phyloP scores from a whole-genome alignment of 2,797 vertebrate genomes.

The Bufotes viridis region DNA sequence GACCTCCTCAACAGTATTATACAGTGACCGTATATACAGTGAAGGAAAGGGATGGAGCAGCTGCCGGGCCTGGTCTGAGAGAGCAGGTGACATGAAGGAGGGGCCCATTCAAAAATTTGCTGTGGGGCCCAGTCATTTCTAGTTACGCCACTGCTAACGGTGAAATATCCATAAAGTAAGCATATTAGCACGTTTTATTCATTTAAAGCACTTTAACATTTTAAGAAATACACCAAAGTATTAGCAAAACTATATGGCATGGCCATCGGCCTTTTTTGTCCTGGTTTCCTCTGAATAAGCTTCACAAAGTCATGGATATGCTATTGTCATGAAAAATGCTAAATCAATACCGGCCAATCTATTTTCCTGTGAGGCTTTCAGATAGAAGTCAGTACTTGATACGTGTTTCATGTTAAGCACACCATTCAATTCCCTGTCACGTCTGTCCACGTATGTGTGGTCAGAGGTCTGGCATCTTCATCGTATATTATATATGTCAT shows the following conservation, averaged over 20 bases:
- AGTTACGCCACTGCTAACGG: no score
- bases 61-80: no score
- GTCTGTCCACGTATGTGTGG: neutral
- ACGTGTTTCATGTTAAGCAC: neutral
- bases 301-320: conserved; percentile 38
- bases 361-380: conserved; percentile 11
- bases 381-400: conserved; percentile 13
- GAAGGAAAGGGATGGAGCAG: no score
- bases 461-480: neutral
- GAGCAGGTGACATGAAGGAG: no score
- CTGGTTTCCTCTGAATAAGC: conserved; percentile 23
- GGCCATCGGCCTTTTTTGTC: neutral
- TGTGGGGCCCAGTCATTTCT: no score
- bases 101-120: no score
- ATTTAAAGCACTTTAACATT: neutral
- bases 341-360: conserved; percentile 48
- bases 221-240: neutral
- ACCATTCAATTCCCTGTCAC: neutral
- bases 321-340: conserved; percentile 43
- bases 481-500: neutral
- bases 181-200: no score
- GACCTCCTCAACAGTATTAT: no score
- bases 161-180: no score
- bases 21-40: no score
- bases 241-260: neutral